A percentile compares a stretch with the other conserved stretches of the same genome.
These are phyloP conservation scores for Emmelina monodactyla DNA, from an alignment of 2,888 invertebrate species.

Conservation along the genomic window DNA sequence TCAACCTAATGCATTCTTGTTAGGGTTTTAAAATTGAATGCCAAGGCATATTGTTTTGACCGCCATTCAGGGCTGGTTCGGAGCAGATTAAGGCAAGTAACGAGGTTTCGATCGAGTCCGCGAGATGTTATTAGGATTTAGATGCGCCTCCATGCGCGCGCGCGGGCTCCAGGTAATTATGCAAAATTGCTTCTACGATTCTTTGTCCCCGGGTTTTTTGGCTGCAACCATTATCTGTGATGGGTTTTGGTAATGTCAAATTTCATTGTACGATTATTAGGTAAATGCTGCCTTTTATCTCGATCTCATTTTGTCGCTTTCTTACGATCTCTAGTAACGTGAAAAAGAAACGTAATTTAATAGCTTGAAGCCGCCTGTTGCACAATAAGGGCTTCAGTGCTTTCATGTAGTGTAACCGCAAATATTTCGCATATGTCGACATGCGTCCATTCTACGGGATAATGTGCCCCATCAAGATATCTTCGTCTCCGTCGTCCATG, in stretches of 20 bases:
- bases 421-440: constrained; percentile 45
- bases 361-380: constrained; percentile 36
- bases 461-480: constrained; percentile 48
- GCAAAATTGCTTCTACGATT: constrained; percentile 63
- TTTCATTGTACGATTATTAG: constrained; percentile 53
- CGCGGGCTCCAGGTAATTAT: constrained; percentile 51
- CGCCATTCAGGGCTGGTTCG: no score
- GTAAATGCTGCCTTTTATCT: constrained; percentile 39
- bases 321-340: constrained; percentile 16
- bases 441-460: constrained; percentile 45
- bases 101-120: constrained; percentile 55
- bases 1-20: no score
- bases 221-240: constrained; percentile 59
- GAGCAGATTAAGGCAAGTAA: constrained; percentile 49
- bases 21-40: no score
- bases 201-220: constrained; percentile 56
- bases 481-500: constrained; percentile 32
- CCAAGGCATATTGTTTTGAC: no score
- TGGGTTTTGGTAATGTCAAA: constrained; percentile 60
- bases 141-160: constrained; percentile 44
- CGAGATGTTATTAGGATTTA: constrained; percentile 60
- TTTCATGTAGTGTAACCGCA: constrained; percentile 44
- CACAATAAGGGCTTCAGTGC: constrained; percentile 52
- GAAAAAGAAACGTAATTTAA: constrained; percentile 36
- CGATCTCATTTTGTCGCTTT: constrained; percentile 23